A percentile compares a stretch with the other conserved stretches of the same genome.
Evolutionary conservation across 2,888 invertebrate genomes (phyloP).

Genomic region (Myopa tessellatipennis): DNA sequence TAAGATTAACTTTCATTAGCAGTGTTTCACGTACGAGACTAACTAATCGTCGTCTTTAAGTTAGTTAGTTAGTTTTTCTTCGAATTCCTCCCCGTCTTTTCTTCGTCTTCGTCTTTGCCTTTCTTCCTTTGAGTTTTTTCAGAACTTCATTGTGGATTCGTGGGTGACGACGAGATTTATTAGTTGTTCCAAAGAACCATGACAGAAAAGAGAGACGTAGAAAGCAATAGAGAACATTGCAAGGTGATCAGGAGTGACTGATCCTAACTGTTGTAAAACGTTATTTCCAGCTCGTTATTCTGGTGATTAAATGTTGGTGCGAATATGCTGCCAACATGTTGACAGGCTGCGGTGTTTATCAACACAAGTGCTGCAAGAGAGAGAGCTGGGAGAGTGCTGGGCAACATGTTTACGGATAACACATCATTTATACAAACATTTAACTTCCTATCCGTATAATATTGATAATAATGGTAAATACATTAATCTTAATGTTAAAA

Average conservation of each 20-base stretch:
- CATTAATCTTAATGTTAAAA: too few species aligned
- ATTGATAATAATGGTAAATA: too few species aligned
- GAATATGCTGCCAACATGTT: not conserved
- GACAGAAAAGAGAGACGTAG: not conserved
- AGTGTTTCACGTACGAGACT: not conserved
- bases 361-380: too few species aligned
- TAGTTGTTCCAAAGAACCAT: not conserved
- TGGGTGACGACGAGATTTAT: constrained; percentile 29
- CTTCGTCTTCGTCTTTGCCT: not conserved
- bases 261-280: too few species aligned
- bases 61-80: not conserved
- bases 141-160: constrained; percentile 30
- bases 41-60: not conserved
- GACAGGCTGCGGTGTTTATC: not conserved
- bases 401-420: too few species aligned
- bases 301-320: not conserved
- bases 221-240: not conserved
- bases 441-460: too few species aligned
- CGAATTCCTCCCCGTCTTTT: not conserved
- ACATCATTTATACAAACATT: too few species aligned
- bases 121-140: not conserved
- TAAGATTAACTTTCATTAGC: constrained; percentile 1
- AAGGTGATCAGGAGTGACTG: too few species aligned
- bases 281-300: too few species aligned
- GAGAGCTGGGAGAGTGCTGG: too few species aligned